Evolutionary conservation across 2,888 invertebrate species (phyloP), one percentile per base, ranked within the genome.

Genomic region (Arge pagana): DNA sequence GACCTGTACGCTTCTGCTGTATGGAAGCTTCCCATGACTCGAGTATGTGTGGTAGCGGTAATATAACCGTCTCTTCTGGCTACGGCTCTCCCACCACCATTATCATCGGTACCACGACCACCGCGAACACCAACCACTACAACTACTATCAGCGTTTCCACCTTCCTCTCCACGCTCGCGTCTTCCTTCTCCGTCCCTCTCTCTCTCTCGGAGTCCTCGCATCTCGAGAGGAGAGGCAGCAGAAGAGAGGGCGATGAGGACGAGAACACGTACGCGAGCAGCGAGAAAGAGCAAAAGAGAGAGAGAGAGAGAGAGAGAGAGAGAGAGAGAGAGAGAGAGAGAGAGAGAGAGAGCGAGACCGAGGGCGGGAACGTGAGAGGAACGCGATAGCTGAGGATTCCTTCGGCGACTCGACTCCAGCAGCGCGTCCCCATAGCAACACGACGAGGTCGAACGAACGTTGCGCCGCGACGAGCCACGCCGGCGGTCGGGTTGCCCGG

Each of bases 1-100:
- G 33, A 45, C 33, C 21, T 15, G 24, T 23, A 45, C n/a, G 8
- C 19, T 33, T 21, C 11, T 23, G 19, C 33, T 33, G 45, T 45
- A 19, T 45, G 15, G 33, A 45, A 45, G 15, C 39, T 40, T 40
- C 40, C 40, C 40, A 40, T 40, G 40, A 40, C 40, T n/a, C 40
- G 26, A 13, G n/a, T 33, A 8, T 33, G 45, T 45, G 43, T 51
- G 41, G 41, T 51, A 51, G 50, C 50, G 50, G 50, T 51, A 51
- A 41, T 42, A 51, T 51, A 51, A 51, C 50, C 50, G 50, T 51
- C 50, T 50, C 41, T 21, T 45, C 45, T 45, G 45, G 45, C 33
- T 24, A 45, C 33, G 19, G 33, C 33, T n/a, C 45, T 45, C 45
- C 19, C 35, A 33, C 45, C 45, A 33, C 45, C 24, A 26, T 11